phyloP scores from a whole-genome alignment of 2,888 invertebrate genomes.

The Mechanitis mazaeus region DNA sequence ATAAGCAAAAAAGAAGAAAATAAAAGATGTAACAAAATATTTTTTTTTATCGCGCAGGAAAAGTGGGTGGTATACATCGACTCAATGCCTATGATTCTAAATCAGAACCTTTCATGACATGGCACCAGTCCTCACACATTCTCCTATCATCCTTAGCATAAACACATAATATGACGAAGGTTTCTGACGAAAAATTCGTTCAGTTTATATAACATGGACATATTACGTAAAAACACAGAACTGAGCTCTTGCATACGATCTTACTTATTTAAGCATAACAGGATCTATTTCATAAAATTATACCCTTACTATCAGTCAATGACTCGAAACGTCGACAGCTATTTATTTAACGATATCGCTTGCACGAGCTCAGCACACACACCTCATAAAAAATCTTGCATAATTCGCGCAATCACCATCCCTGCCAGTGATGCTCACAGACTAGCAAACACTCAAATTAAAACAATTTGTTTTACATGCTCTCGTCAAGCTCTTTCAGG shows the following conservation, averaged over 20 bases:
- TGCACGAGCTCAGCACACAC: slow-evolving; percentile 35
- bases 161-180: slow-evolving; percentile 42
- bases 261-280: slow-evolving; percentile 20
- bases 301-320: slow-evolving; percentile 16
- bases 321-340: slow-evolving; percentile 10
- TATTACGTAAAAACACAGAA: slow-evolving; percentile 36
- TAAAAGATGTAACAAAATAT: slow-evolving; percentile 61
- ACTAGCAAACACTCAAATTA: slow-evolving; percentile 67
- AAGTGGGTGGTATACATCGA: slow-evolving; percentile 76
- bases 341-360: slow-evolving; percentile 13
- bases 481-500: slow-evolving; percentile 28
- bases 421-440: slow-evolving; percentile 75
- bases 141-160: slow-evolving; percentile 73
- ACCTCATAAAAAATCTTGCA: slow-evolving; percentile 67
- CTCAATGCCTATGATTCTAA: slow-evolving; percentile 74
- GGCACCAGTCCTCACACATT: slow-evolving; percentile 74
- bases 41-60: slow-evolving; percentile 64
- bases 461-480: slow-evolving; percentile 25
- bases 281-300: slow-evolving; percentile 15
- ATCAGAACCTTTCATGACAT: slow-evolving; percentile 76
- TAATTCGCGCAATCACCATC: slow-evolving; percentile 74
- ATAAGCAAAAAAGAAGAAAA: slow-evolving; percentile 57
- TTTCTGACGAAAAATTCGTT: slow-evolving; percentile 41
- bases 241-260: slow-evolving; percentile 34
- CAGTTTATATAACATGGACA: slow-evolving; percentile 37